Conservation (phyloP, 1,140 invertebrate genomes). For the Odontomachus brunneus region DNA sequence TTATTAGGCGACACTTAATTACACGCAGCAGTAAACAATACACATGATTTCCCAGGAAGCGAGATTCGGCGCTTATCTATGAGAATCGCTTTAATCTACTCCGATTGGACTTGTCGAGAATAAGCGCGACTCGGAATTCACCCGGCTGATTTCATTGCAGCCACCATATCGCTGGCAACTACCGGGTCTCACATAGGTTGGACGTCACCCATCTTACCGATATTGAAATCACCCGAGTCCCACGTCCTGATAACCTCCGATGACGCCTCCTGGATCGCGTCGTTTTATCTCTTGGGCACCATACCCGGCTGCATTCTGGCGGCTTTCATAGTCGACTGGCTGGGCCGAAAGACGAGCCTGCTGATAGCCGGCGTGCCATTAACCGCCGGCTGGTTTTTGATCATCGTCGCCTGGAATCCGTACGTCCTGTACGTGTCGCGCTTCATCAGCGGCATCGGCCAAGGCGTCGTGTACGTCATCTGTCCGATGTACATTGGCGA, state of each 20-base stretch:
- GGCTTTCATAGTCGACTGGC: slow-evolving; percentile 86
- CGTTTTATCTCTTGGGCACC: slow-evolving; percentile 85
- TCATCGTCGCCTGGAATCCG: slow-evolving; percentile 78
- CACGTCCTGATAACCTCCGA: slow-evolving; percentile 79
- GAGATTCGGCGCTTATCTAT: no score
- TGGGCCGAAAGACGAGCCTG: slow-evolving; percentile 85
- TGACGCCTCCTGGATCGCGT: slow-evolving; percentile 86
- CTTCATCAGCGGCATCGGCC: slow-evolving; percentile 86
- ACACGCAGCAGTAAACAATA: no score
- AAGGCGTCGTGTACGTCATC: slow-evolving; percentile 85
- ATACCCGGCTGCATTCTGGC: slow-evolving; percentile 84
- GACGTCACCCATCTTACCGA: slow-evolving; percentile 85
- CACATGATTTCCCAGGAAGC: no score
- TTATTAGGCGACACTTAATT: no score
- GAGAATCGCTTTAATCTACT: no score
- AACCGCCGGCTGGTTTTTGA: slow-evolving; percentile 84
- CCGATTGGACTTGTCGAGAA: no score
- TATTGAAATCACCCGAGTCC: slow-evolving; percentile 80
- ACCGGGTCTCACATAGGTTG: slow-evolving; percentile 85
- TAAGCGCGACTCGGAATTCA: background rate
- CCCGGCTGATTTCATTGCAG: slow-evolving; percentile 67
- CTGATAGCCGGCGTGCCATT: slow-evolving; percentile 84
- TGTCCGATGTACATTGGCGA: slow-evolving; percentile 90
- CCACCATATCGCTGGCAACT: slow-evolving; percentile 79
- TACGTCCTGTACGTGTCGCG: slow-evolving; percentile 84